Base-by-base conservation (phyloP, 2,888 invertebrate species). In the Theretra japonica region DNA sequence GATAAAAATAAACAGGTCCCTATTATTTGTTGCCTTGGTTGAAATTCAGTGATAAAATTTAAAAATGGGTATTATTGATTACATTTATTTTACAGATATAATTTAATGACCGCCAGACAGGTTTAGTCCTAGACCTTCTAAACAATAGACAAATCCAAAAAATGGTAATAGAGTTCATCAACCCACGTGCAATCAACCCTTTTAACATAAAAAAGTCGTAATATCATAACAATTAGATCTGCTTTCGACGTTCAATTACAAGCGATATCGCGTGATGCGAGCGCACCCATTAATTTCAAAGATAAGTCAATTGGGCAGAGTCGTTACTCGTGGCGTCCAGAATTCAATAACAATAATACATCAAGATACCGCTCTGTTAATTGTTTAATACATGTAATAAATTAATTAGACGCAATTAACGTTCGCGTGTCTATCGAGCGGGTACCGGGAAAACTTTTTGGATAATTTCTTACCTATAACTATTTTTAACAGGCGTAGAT, bases 301-400 rank as follows among this genome's bases (percentile, higher is more conserved):
- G 93, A 93, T 93, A 93, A 93, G 90, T 89, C 93, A 93, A 93
- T 93, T 93, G 93, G 88, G 80, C 84, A 85, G 84, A 86, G 87
- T 83, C 81, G 83, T 84, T 83, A 84, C 82, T 79, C 79, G 81
- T 80, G 80, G 81, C 83, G 86, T 83, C 85, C 90, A 88, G 86
- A 91, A 92, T 91, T 88, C 90, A 90, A 91, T 92, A 92, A 89
- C 89, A 87, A 88, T 88, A 90, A 90, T 92, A 90, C 88, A 90
- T 90, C 91, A 86, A 92, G 94, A 93, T 94, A 93, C 86, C 82
- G 83, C 82, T 81, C 83, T 82, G 88, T 89, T 93, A 93, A 93
- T 93, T 94, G 93, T 94, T 94, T 94, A 94, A 94, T 94, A 88
- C 91, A 88, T 90, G 93, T 94, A 90, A 93, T 94, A 94, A 94